Evolutionary conservation across 2,113 vertebrate genomes (phyloP).

Genomic region (Rhodinocichla rosea): DNA sequence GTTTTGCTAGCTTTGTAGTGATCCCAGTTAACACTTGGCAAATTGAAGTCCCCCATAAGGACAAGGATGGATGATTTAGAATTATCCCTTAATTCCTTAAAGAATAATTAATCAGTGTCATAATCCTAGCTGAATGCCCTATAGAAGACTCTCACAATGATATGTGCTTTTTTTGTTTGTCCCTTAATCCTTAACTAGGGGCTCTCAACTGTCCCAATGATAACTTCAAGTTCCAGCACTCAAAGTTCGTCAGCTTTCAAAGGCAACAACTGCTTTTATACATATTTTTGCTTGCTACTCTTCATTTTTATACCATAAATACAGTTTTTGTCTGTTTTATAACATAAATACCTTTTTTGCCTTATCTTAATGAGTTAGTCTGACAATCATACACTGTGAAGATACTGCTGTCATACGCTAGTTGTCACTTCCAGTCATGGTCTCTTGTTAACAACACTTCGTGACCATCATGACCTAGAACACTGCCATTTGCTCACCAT

Average conservation of each 20-base stretch:
- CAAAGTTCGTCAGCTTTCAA: neutral
- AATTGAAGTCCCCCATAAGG: neutral
- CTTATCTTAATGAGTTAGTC: neutral
- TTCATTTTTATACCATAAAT: neutral
- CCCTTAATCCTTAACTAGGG: neutral
- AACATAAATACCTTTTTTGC: neutral
- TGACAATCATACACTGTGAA: neutral
- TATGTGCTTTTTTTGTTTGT: neutral
- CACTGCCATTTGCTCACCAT: neutral
- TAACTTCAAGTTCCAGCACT: neutral
- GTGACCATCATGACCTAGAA: neutral
- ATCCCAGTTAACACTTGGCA: neutral
- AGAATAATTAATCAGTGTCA: neutral
- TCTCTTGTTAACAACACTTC: neutral
- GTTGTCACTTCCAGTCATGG: neutral
- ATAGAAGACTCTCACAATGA: rapidly evolving
- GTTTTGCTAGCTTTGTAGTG: neutral
- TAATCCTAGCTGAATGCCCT: neutral
- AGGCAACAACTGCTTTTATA: neutral
- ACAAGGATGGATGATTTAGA: neutral
- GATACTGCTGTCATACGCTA: neutral
- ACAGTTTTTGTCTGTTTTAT: neutral
- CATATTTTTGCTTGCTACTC: neutral
- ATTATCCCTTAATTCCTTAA: neutral
- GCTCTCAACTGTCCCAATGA: neutral